Evolutionary conservation across 2,888 invertebrate genomes (phyloP).

Genomic region (Pterostichus madidus): DNA sequence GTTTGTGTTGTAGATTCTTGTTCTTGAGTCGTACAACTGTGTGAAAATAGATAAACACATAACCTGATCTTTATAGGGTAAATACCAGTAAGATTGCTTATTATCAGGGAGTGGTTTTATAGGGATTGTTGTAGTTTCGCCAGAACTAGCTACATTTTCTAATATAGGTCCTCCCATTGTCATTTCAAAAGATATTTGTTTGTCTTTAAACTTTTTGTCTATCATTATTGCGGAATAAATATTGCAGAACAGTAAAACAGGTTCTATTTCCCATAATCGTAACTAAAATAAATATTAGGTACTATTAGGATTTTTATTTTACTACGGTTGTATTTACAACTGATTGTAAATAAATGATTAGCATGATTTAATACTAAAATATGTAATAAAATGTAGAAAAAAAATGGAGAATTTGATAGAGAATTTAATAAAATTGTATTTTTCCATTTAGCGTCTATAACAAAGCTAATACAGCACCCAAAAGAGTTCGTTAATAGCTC

Average conservation of each 20-base stretch:
- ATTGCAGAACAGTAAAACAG: slow-evolving; percentile 83
- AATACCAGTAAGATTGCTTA: slow-evolving; percentile 72
- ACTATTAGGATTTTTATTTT: too few species aligned
- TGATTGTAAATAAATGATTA: too few species aligned
- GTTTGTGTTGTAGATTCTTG: slow-evolving; percentile 84
- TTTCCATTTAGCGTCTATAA: too few species aligned
- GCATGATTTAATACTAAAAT: too few species aligned
- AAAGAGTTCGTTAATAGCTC: too few species aligned
- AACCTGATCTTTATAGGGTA: slow-evolving; percentile 80
- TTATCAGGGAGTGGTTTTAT: slow-evolving; percentile 70
- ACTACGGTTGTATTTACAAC: too few species aligned
- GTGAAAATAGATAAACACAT: slow-evolving; percentile 84
- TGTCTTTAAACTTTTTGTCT: slow-evolving; percentile 79
- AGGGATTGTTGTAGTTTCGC: slow-evolving; percentile 68
- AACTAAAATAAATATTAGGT: slow-evolving; percentile 76
- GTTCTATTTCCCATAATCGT: slow-evolving; percentile 81
- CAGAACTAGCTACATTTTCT: slow-evolving; percentile 69
- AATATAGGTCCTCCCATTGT: slow-evolving; percentile 83
- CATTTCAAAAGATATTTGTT: slow-evolving; percentile 83
- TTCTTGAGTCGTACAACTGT: slow-evolving; percentile 83
- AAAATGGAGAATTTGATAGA: too few species aligned
- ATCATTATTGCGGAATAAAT: slow-evolving; percentile 85
- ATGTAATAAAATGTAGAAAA: too few species aligned
- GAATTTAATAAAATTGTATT: too few species aligned
- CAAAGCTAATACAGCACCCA: too few species aligned